phyloP scores from a whole-genome alignment of 2,888 invertebrate genomes.

The Cremastobaeus sp. region DNA sequence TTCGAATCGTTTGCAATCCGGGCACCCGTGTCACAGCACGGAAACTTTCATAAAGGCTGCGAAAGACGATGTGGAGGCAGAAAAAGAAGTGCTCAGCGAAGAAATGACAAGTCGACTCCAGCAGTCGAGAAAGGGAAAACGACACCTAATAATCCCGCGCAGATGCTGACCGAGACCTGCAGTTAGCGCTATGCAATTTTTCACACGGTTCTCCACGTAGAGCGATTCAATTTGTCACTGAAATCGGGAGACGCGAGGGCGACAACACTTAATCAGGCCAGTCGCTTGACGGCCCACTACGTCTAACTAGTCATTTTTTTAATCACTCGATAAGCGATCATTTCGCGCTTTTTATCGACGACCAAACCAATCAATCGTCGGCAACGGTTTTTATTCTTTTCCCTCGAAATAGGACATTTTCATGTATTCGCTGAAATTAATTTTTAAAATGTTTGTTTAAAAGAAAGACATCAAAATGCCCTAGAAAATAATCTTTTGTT shows the following conservation, averaged over 20 bases:
- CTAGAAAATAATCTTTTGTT: no score
- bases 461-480: no score
- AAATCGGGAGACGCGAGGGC: slow-evolving; percentile 9
- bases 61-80: slow-evolving; percentile 29
- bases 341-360: no score
- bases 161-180: slow-evolving; percentile 47
- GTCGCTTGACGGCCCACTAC: slow-evolving; percentile 8
- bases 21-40: slow-evolving; percentile 27
- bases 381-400: not conserved
- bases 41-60: slow-evolving; percentile 40
- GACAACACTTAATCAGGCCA: slow-evolving; percentile 36
- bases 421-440: no score
- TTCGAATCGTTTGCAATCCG: slow-evolving; percentile 43
- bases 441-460: no score
- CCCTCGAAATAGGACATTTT: no score
- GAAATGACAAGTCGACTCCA: slow-evolving; percentile 37
- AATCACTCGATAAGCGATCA: slow-evolving; percentile 15
- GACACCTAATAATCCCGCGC: slow-evolving; percentile 45
- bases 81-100: slow-evolving; percentile 25
- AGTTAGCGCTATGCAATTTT: slow-evolving; percentile 44
- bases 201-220: slow-evolving; percentile 16
- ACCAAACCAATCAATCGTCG: no score
- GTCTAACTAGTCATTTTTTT: slow-evolving; percentile 14
- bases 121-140: slow-evolving; percentile 40
- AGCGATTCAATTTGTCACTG: slow-evolving; percentile 52